Evolutionary conservation across 2,113 vertebrate genomes (phyloP), one percentile per base, ranked within the genome.

Genomic region (Ploceus nigricollis): DNA sequence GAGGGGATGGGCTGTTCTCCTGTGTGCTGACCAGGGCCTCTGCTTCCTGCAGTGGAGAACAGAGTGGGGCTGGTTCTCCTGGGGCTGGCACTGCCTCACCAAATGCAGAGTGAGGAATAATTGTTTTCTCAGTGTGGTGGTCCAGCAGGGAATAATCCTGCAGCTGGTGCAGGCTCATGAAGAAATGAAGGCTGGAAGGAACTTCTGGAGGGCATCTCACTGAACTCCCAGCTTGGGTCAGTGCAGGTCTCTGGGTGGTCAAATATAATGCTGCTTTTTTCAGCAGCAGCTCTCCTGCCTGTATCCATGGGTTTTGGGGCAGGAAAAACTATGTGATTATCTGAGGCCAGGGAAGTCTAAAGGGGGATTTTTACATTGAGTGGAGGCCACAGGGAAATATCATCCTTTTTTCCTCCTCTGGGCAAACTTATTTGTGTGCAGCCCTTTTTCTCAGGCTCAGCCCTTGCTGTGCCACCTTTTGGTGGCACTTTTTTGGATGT

Each of bases 191-290:
- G 12, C 54, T 50, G 60, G 65, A 58, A 78, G 33, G 54, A 56
- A 40, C 24, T 61, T 45, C 45, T 57, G 63, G 68, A 65, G 35
- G 40, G 51, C 54, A 30, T 21, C 44, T 44, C 3, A 1, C 44
- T 57, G 6, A 9, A 6, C 13, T 64, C 44, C 24, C 37, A 17
- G 0, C 40, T 25, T 33, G 33, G 13, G 20, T 58, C 71, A 7
- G 35, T 27, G 4, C 28, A 37, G 50, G 39, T 25, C 4, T 1
- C n/a, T 16, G 21, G 3, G 31, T 4, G 3, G 13, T 15, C 1
- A 1, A 15, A 33, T 7, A 4, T 1, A 40, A 40, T 0, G 0
- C 6, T 42, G 33, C 45, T 20, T 39, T 18, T 56, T 54, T 2
- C 22, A 44, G 61, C 25, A 37, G 27, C 11, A 4, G 20, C 20